Conservation (phyloP, 2,797 vertebrate species). For the Pterois miles region DNA sequence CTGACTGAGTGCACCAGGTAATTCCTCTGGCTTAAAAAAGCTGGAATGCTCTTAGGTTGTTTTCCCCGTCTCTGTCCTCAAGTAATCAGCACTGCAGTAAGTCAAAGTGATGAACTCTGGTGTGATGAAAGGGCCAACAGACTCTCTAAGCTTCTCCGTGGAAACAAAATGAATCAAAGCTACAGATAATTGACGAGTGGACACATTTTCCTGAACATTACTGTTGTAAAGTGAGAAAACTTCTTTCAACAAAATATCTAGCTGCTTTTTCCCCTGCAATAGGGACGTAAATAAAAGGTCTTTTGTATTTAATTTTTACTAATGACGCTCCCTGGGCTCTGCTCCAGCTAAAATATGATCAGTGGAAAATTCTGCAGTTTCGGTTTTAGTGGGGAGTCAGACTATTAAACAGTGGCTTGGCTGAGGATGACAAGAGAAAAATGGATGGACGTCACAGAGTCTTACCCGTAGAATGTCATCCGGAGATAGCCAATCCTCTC, state of each 20-base stretch:
- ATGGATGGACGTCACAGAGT: constrained; percentile 12
- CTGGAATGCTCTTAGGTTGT: constrained; percentile 64
- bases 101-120: constrained; percentile 62
- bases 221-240: constrained; percentile 13
- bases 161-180: constrained; percentile 36
- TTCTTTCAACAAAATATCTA: constrained; percentile 15
- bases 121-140: constrained; percentile 23
- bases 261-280: neutral
- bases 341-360: constrained; percentile 34
- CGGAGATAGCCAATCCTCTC: constrained; percentile 92
- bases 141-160: constrained; percentile 23
- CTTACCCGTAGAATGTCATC: constrained; percentile 95
- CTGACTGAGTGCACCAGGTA: constrained; percentile 77
- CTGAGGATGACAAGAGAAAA: constrained; percentile 18
- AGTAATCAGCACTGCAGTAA: constrained; percentile 62
- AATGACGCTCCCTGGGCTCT: constrained; percentile 14
- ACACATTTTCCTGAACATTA: constrained; percentile 32
- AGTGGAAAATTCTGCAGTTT: constrained; percentile 41
- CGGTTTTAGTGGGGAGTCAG: constrained; percentile 30
- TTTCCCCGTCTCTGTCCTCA: constrained; percentile 56
- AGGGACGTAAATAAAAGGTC: constrained; percentile 11
- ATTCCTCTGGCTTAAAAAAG: constrained; percentile 67
- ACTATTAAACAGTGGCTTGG: constrained; percentile 54
- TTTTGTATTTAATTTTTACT: constrained; percentile 23
- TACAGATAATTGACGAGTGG: constrained; percentile 24